Conservation (phyloP, 2,113 vertebrate genomes). For the Canis aureus region DNA sequence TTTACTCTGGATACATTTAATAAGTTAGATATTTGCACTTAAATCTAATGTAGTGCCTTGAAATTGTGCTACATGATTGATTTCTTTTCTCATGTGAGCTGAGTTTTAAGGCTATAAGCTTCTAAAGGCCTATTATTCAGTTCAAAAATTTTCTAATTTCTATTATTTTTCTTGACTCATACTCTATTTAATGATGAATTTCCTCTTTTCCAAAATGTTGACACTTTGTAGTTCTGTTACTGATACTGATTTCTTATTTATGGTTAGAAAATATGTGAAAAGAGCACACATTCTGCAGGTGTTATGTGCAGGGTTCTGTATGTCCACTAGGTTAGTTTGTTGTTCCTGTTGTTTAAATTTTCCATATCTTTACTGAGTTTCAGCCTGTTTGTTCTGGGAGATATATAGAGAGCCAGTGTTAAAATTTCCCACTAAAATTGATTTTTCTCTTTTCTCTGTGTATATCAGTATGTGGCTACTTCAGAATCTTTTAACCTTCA, state of each 20-base stretch:
- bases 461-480: background rate
- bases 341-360: background rate
- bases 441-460: background rate
- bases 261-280: background rate
- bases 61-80: background rate
- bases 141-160: conserved; percentile 2
- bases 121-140: background rate
- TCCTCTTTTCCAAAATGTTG: background rate
- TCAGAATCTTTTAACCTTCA: background rate
- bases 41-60: background rate
- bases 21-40: background rate
- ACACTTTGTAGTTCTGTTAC: background rate
- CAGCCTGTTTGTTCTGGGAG: background rate
- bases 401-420: background rate
- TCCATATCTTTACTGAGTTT: background rate
- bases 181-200: background rate
- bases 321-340: background rate
- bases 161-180: background rate
- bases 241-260: background rate
- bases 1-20: conserved; percentile 1
- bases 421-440: background rate
- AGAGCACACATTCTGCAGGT: background rate
- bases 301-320: background rate
- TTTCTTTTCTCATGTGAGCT: background rate
- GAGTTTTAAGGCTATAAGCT: background rate